Evolutionary conservation across 2,113 vertebrate genomes (phyloP), one percentile per base, ranked within the genome.

Genomic region (Hipposideros armiger): DNA sequence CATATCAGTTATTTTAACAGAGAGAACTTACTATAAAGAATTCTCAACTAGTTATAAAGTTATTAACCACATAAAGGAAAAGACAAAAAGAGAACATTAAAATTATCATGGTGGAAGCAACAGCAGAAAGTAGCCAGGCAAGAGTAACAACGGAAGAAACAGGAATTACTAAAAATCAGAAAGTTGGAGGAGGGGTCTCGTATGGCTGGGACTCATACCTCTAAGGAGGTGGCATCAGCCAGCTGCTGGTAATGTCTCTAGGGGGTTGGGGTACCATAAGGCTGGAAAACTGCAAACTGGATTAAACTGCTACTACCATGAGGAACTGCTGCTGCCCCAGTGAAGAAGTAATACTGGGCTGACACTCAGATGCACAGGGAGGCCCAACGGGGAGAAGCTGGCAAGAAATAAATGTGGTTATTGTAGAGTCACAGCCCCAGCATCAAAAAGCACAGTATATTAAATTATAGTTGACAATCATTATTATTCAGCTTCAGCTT

Each of bases 31-130:
- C 54, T 84, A 90, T 62, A 82, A 67, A 67, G 72, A 86, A 69
- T 28, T 17, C 77, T 73, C 87, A 70, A 81, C 36, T 42, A 50
- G 47, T 87, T 54, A 73, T 87, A n/a, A 93, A 83, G 22, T 87
- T 87, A 86, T 58, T 78, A 87, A 72, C 7, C 32, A 87, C 2
- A 6, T 84, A 85, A 54, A 45, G 89, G 52, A 85, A 73, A 76
- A 96, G 72, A 77, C 19, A 80, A 85, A 85, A 89, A 82, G 16
- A 81, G n/a, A 81, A 66, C 16, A 73, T 60, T 87, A 83, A 95
- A 86, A n/a, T 95, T 92, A 77, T 73, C 40, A 78, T 64, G 62
- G 70, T 60, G 28, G 50, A 52, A 87, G 80, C 36, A 66, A 82
- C 20, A 81, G 47, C 8, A 85, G 60, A 69, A 70, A 91, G 73